phyloP scores from a whole-genome alignment of 92 coral and sea anemone genomes.

The Chrysogorgia sp. region DNA sequence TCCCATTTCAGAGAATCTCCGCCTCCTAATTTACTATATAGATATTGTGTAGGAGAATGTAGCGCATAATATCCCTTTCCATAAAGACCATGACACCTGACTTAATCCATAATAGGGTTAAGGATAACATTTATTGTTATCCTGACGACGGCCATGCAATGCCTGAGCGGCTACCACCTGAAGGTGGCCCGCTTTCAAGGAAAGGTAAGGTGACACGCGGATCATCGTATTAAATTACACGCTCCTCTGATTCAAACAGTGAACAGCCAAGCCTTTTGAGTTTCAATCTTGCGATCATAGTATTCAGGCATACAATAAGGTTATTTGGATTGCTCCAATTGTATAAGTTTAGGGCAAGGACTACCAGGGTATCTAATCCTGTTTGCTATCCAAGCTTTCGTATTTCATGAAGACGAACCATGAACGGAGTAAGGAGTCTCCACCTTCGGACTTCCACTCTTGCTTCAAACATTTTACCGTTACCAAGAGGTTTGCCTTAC shows the following conservation, averaged over 20 bases:
- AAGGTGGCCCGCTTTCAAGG: slow-evolving; percentile 67
- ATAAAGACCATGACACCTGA: slow-evolving; percentile 92
- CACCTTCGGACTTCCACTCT: slow-evolving; percentile 83
- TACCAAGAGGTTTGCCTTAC: slow-evolving; percentile 88
- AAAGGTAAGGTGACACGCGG: slow-evolving; percentile 89
- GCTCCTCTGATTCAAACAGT: slow-evolving; percentile 86
- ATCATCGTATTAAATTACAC: slow-evolving; percentile 91
- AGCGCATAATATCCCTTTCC: slow-evolving; percentile 88
- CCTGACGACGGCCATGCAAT: slow-evolving; percentile 99
- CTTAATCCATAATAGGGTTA: slow-evolving; percentile 88
- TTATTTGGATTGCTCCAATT: slow-evolving; percentile 39
- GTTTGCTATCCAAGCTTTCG: slow-evolving; percentile 91
- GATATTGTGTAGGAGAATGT: slow-evolving; percentile 86
- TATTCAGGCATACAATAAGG: slow-evolving; percentile 72
- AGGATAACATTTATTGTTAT: no score
- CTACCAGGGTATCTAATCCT: no score
- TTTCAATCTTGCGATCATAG: slow-evolving; percentile 90
- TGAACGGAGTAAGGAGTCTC: slow-evolving; percentile 71
- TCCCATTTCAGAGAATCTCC: slow-evolving; percentile 76
- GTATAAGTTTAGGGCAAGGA: slow-evolving; percentile 89
- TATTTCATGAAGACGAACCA: slow-evolving; percentile 69
- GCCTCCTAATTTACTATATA: no score
- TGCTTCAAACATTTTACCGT: slow-evolving; percentile 80
- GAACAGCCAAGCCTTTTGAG: slow-evolving; percentile 92
- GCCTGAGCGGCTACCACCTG: slow-evolving; percentile 61